phyloP scores from a whole-genome alignment of 1,140 invertebrate genomes.

The Conus ventricosus region DNA sequence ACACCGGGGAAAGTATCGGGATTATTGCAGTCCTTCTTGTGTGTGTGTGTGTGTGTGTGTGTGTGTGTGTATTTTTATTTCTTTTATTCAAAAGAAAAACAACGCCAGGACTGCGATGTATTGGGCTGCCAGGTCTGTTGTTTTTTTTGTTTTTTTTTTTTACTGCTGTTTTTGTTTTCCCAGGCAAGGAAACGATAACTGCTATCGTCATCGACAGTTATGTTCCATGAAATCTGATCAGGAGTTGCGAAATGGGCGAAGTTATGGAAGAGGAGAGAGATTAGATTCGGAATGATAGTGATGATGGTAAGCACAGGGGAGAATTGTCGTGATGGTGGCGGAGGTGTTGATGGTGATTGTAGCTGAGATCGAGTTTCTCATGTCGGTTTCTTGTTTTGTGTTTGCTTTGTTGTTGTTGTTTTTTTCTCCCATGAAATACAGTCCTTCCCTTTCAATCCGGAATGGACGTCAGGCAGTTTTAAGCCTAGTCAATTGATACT shows the following conservation, averaged over 20 bases:
- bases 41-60: not conserved
- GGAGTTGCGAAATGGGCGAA: not conserved
- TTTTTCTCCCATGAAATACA: too few relatives aligned
- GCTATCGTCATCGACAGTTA: not conserved
- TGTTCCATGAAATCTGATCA: not conserved
- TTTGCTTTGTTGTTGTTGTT: too few relatives aligned
- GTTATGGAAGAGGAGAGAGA: not conserved
- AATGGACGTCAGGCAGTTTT: too few relatives aligned
- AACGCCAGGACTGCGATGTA: not conserved
- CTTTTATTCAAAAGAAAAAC: too few relatives aligned
- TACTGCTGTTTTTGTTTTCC: too few relatives aligned
- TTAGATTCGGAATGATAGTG: not conserved
- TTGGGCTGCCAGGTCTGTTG: not conserved
- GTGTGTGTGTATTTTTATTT: not conserved
- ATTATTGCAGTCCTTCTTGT: too few relatives aligned
- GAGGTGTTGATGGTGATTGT: not conserved
- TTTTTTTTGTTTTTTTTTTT: too few relatives aligned
- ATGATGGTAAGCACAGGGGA: not conserved
- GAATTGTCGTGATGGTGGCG: not conserved
- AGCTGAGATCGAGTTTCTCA: not conserved
- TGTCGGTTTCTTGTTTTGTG: too few relatives aligned
- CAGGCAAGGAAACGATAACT: not conserved
- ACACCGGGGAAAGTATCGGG: too few relatives aligned
- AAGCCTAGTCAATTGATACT: too few relatives aligned
- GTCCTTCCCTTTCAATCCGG: too few relatives aligned